Evolutionary conservation across 2,113 vertebrate species (phyloP), one percentile per base, ranked within the genome.

Genomic region (Hemiscyllium ocellatum): DNA sequence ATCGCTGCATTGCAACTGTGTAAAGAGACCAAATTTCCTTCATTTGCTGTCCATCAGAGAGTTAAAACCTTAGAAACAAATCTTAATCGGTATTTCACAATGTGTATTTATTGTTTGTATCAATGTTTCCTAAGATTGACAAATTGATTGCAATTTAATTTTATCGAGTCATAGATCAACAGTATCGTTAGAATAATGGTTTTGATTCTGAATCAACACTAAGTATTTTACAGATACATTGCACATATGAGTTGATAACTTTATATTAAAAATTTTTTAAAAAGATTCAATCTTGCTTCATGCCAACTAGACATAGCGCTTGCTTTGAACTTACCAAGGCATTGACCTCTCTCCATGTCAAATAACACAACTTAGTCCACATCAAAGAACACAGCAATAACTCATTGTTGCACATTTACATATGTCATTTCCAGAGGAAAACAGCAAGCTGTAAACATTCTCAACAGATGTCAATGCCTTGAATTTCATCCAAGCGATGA

Each of bases 371-470:
- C 50, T 89, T 89, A 89, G 52, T 86, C n/a, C 83, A 86, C 17
- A 20, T 24, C 83, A 86, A 47, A 50, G 19, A 33, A 80, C 76
- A 80, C 76, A 80, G n/a, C n/a, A 80, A 80, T 37, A 80, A 80
- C n/a, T 80, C 76, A 37, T 80, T 37, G 26, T 26, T 56, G 50
- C 8, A 26, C 22, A 89, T 89, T 89, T 50, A 89, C 86, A 89
- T 89, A 29, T 89, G 47, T 26, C n/a, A 94, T 66, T 69, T 94
- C 61, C 66, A n/a, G n/a, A 89, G 61, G 91, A 94, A 94, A 94
- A 13, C 91, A 94, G 26, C n/a, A 68, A 33, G 66, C 10, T 37
- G 65, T 20, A 20, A 93, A 69, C 50, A 56, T 89, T 50, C 50
- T 56, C 86, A 89, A 56, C 50, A 56, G 47, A 89, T 89, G 50